These are phyloP conservation scores for Poecile atricapillus DNA, from an alignment of 2,113 vertebrate genomes.

Conservation along the genomic window DNA sequence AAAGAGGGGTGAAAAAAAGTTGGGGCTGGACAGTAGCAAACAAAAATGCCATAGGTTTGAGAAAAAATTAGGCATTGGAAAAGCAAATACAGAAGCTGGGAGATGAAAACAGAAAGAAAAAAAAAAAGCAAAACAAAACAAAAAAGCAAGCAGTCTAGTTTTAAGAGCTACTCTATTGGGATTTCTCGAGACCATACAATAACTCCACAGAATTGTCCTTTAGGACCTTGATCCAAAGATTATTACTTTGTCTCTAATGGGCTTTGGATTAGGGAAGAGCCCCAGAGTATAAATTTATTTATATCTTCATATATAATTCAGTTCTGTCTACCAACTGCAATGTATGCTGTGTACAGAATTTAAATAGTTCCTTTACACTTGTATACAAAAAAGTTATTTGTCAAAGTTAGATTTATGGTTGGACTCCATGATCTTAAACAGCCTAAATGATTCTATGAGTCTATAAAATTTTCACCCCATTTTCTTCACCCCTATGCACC, in stretches of 20 bases:
- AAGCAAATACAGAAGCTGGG: background rate
- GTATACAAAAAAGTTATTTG: background rate
- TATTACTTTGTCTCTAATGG: background rate
- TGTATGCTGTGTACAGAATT: background rate
- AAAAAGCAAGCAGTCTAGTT: background rate
- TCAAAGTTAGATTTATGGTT: background rate
- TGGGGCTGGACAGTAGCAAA: background rate
- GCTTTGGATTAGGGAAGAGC: background rate
- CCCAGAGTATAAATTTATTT: background rate
- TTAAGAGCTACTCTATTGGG: background rate
- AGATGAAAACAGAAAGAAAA: background rate
- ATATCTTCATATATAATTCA: slow-evolving; percentile 2
- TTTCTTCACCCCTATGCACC: background rate
- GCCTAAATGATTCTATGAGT: background rate
- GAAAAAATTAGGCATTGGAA: background rate
- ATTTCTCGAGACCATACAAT: background rate
- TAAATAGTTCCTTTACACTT: background rate
- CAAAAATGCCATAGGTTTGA: background rate
- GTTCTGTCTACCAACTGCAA: background rate
- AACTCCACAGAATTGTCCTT: background rate
- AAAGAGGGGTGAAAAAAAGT: fast-evolving
- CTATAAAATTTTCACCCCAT: background rate
- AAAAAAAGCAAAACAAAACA: too few species aligned
- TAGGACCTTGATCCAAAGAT: background rate
- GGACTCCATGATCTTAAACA: background rate